phyloP scores from a whole-genome alignment of 2,113 vertebrate species.

The Albula goreensis region DNA sequence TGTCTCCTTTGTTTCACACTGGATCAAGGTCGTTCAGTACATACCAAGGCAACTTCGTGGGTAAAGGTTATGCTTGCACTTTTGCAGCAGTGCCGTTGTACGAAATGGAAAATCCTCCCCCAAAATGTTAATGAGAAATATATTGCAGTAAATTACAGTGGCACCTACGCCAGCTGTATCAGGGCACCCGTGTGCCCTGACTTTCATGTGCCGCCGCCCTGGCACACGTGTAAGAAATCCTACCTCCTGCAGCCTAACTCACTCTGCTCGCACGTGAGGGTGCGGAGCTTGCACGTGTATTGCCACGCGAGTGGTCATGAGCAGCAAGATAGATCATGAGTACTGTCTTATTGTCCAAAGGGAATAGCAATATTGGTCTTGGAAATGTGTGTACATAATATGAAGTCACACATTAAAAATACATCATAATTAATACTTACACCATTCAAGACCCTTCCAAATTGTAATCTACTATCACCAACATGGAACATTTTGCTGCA shows the following conservation, averaged over 20 bases:
- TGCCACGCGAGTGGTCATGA: constrained; percentile 41
- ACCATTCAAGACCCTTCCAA: too few relatives aligned
- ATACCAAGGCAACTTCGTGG: neutral
- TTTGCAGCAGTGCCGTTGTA: neutral
- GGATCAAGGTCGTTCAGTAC: neutral
- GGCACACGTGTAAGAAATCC: neutral
- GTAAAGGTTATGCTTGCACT: neutral
- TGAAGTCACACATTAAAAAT: too few relatives aligned
- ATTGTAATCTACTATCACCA: too few relatives aligned
- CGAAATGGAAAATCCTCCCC: neutral
- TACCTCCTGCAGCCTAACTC: neutral
- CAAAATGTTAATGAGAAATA: neutral
- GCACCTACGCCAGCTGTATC: neutral
- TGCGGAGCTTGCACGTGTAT: constrained; percentile 42
- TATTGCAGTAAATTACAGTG: neutral
- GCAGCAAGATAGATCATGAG: neutral
- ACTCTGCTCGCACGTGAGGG: neutral
- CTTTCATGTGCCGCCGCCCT: neutral
- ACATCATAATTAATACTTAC: too few relatives aligned
- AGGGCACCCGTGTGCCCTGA: neutral
- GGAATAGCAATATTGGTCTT: neutral
- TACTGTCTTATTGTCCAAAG: neutral
- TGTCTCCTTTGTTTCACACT: neutral
- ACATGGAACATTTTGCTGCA: too few relatives aligned
- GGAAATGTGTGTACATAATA: too few relatives aligned